Conservation (phyloP, 2,888 invertebrate species). For the Aphidius colemani region DNA sequence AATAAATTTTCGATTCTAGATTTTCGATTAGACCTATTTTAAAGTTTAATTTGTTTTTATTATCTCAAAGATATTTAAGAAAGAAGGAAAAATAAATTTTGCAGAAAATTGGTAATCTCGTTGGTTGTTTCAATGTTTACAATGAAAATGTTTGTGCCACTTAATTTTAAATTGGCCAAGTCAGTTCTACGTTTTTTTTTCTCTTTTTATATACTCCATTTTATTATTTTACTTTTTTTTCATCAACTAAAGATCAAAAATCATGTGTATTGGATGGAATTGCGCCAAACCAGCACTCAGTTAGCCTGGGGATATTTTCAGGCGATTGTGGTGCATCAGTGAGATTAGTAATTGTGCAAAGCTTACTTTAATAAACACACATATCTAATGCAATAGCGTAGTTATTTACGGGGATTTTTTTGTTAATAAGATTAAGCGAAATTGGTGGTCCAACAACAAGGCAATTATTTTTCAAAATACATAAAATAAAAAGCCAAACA, state of each 20-base stretch:
- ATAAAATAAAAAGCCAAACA: not conserved
- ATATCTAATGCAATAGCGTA: too few relatives aligned
- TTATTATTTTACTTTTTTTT: constrained; percentile 12
- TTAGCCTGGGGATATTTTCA: constrained; percentile 23
- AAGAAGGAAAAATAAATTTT: constrained; percentile 9
- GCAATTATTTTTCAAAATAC: too few relatives aligned
- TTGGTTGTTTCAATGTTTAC: not conserved
- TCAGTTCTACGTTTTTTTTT: constrained; percentile 23
- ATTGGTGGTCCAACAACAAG: not conserved
- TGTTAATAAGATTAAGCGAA: not conserved
- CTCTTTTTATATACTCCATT: not conserved
- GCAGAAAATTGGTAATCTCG: not conserved
- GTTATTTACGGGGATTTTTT: not conserved
- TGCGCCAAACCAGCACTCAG: constrained; percentile 27
- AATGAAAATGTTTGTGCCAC: constrained; percentile 13
- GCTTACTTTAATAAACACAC: constrained; percentile 27
- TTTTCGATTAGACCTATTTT: too few relatives aligned
- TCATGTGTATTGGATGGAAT: constrained; percentile 34
- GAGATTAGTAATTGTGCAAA: constrained; percentile 41
- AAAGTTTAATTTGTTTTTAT: too few relatives aligned
- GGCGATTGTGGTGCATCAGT: constrained; percentile 31
- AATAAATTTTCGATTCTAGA: too few relatives aligned
- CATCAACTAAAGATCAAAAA: constrained; percentile 21
- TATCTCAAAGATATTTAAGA: not conserved
- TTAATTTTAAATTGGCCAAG: constrained; percentile 35